Base-by-base conservation (phyloP, 2,113 vertebrate genomes). In the Irena cyanogastra region DNA sequence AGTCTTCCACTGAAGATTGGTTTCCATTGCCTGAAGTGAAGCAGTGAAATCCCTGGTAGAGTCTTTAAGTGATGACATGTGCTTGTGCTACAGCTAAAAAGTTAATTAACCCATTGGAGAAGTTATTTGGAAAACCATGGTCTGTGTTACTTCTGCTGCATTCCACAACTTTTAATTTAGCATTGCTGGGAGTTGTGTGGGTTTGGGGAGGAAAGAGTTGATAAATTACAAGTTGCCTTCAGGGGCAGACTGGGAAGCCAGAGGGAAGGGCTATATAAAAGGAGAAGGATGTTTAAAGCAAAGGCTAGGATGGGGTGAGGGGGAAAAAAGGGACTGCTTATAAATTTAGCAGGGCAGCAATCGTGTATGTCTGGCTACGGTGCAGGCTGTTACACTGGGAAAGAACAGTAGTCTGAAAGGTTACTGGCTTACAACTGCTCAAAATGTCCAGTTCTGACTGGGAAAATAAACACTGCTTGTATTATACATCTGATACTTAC, bases 291-390 rank as follows among this genome's bases (percentile, higher is more conserved):
- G 15, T 42, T 47, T 52, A 72, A 79, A 93, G 22, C 6, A 33
- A 79, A 80, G n/a, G 23, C 14, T 81, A 52, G 28, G 50, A 65
- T 41, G 31, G 11, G 21, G 11, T 49, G 31, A 42, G 39, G 27
- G 20, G 15, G 69, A 61, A 86, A 79, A 31, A 63, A 78, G 14
- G 12, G 31, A 87, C 8, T 52, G 31, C 37, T 81, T 47, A 35
- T 14, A 11, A 44, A 78, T 28, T 61, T 41, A 74, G 28, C 64
- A 45, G 42, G 66, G 37, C 28, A 66, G 23, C n/a, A 47, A 21
- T 24, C 2, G 3, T 8, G 0, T 53, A 9, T 68, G 64, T 69
- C 50, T 90, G 56, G 42, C 24, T 27, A 33, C 0, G 0, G 14
- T 82, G 39, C 12, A 70, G 54, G 50, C 44, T 89, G 30, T n/a